Conservation (phyloP, 2,888 invertebrate species). For the Chrysolina haemoptera region DNA sequence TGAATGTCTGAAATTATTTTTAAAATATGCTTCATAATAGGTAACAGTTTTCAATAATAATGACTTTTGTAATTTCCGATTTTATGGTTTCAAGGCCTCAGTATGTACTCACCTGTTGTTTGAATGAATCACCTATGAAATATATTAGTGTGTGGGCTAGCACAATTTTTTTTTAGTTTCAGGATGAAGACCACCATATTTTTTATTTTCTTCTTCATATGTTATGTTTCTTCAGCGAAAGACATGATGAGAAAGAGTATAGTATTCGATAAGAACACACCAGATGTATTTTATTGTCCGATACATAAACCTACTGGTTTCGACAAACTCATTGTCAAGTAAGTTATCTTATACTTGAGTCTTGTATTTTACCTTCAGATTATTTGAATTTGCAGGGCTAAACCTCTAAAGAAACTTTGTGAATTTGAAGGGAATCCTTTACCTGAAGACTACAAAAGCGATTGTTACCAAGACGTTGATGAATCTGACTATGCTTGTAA, state of each 20-base stretch:
- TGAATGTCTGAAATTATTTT: background rate
- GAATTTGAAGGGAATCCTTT: slow-evolving; percentile 81
- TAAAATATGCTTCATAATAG: background rate
- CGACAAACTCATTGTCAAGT: slow-evolving; percentile 81
- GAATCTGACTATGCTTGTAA: slow-evolving; percentile 86
- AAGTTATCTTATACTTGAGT: slow-evolving; percentile 54
- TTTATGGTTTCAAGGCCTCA: background rate
- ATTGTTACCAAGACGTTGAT: slow-evolving; percentile 86
- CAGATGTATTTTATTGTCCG: slow-evolving; percentile 86
- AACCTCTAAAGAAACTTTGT: slow-evolving; percentile 80
- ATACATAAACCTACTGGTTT: slow-evolving; percentile 83
- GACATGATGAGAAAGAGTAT: slow-evolving; percentile 86
- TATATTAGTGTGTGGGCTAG: background rate
- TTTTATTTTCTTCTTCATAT: slow-evolving; percentile 33
- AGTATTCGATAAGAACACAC: slow-evolving; percentile 84
- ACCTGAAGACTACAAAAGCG: slow-evolving; percentile 82
- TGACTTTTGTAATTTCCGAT: background rate
- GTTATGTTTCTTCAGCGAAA: slow-evolving; percentile 67
- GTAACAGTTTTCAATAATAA: background rate
- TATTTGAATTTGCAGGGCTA: slow-evolving; percentile 69
- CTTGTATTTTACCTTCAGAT: slow-evolving; percentile 21
- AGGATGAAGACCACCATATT: slow-evolving; percentile 29
- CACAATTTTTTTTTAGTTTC: background rate
- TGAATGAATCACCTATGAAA: slow-evolving; percentile 9
- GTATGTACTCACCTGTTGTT: background rate